Evolutionary conservation across 2,113 vertebrate species (phyloP).

Genomic region (Condylura cristata): DNA sequence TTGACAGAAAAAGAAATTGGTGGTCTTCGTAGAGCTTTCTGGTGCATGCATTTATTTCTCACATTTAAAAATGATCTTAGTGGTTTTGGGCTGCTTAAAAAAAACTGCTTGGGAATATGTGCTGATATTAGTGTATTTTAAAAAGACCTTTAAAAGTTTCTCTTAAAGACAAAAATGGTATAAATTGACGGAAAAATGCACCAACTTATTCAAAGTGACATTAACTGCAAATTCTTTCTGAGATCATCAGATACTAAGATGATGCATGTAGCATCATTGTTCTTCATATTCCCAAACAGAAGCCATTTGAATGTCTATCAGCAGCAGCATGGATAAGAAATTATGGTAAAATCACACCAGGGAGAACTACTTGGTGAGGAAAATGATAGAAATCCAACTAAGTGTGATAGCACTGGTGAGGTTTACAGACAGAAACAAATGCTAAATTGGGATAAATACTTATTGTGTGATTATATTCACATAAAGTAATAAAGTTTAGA

Average conservation of each 20-base stretch:
- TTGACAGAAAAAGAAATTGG: neutral
- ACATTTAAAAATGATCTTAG: neutral
- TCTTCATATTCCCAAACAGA: conserved; percentile 8
- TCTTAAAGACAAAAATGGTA: neutral
- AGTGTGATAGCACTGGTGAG: neutral
- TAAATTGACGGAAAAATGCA: neutral
- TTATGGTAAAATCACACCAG: neutral
- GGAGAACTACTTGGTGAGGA: neutral
- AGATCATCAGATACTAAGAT: neutral
- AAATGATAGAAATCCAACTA: neutral
- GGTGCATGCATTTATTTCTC: neutral
- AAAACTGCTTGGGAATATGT: neutral
- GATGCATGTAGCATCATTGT: neutral
- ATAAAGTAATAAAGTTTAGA: neutral
- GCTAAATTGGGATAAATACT: neutral
- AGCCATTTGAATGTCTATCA: neutral
- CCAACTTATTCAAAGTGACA: neutral
- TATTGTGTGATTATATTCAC: neutral
- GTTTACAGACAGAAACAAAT: neutral
- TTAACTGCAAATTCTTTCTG: conserved; percentile 12
- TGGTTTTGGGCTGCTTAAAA: neutral
- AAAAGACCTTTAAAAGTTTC: conserved; percentile 23
- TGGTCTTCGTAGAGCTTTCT: neutral
- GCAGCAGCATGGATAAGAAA: neutral
- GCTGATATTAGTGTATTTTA: neutral